Percentiles rank a stretch among this genome's conserved stretches.
phyloP scores from a whole-genome alignment of 2,888 invertebrate genomes.

The Leucophora obtusa region DNA sequence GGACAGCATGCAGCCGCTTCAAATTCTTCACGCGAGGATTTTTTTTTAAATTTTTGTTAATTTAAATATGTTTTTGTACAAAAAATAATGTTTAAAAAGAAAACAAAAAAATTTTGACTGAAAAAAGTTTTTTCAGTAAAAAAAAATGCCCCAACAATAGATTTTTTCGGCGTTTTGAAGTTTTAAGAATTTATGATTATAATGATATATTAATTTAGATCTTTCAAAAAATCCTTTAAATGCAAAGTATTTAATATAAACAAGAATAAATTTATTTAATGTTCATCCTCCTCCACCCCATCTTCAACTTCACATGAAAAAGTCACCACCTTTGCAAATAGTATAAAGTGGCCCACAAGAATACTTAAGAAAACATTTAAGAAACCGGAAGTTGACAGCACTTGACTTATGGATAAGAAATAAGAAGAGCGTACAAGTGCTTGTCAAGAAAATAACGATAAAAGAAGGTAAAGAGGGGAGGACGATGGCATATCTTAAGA shows the following conservation, averaged over 20 bases:
- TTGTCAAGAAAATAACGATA: neutral
- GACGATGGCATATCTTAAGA: neutral
- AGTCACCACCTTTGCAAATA: conserved; percentile 37
- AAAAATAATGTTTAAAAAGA: no score
- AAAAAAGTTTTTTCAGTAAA: no score
- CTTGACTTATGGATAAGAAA: conserved; percentile 54
- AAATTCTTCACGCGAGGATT: no score
- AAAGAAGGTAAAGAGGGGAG: neutral
- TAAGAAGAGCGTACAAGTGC: conserved; percentile 26
- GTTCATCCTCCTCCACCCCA: conserved; percentile 67
- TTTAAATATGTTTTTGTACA: no score
- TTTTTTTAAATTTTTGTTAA: no score
- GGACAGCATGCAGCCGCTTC: no score
- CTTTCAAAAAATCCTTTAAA: conserved; percentile 26
- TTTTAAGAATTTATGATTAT: no score
- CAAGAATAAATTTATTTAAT: conserved; percentile 22
- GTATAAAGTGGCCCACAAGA: conserved; percentile 30
- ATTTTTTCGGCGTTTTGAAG: no score
- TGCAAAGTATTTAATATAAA: conserved; percentile 28
- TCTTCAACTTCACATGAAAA: conserved; percentile 2
- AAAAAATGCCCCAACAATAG: no score
- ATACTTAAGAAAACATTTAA: conserved; percentile 48
- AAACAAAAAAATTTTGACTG: no score
- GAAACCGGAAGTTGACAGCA: conserved; percentile 71
- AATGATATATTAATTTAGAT: neutral